Evolutionary conservation across 35 echinoderm and acorn worm genomes (phyloP).

Genomic region (Patiria miniata): DNA sequence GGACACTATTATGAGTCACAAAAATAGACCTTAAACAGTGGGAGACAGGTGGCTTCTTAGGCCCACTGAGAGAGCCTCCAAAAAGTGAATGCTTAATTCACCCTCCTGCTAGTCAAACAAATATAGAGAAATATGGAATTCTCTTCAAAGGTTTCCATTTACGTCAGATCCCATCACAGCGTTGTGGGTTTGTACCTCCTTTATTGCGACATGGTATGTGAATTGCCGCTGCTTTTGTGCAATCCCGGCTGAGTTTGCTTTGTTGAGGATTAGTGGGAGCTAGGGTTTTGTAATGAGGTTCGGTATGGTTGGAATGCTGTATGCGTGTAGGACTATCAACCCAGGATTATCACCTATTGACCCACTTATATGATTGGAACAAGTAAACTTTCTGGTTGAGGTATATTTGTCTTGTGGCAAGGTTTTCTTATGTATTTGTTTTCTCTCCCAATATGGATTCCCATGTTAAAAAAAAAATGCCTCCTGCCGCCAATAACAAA

Average conservation of each 20-base stretch:
- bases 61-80: background rate
- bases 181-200: background rate
- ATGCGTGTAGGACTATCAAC: background rate
- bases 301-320: background rate
- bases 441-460: no score
- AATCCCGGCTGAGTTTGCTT: conserved; percentile 5
- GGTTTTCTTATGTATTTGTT: no score
- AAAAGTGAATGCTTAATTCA: no score
- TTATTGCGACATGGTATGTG: background rate
- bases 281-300: background rate
- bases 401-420: background rate
- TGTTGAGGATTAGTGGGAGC: background rate
- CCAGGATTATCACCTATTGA: conserved; percentile 19
- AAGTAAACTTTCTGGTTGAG: background rate
- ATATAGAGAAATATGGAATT: no score
- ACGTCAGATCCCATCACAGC: no score
- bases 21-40: conserved; percentile 6
- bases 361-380: background rate
- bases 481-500: background rate
- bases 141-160: no score
- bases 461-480: no score
- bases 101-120: no score
- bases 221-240: background rate
- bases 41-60: background rate
- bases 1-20: conserved; percentile 22